phyloP scores from a whole-genome alignment of 2,113 vertebrate genomes.

The Urocitellus parryii region DNA sequence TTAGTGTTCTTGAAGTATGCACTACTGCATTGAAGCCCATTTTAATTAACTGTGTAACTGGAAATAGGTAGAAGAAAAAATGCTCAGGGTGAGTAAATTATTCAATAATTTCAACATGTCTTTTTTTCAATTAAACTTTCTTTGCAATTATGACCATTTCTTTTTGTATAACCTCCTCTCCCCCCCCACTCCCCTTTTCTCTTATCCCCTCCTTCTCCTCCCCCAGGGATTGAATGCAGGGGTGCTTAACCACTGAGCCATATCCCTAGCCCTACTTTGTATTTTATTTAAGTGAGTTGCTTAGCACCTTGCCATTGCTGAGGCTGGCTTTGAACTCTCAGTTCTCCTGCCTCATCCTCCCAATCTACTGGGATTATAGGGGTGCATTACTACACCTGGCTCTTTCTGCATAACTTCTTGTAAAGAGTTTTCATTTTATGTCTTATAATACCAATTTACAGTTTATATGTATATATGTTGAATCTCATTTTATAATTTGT shows the following conservation, averaged over 20 bases:
- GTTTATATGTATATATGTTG: neutral
- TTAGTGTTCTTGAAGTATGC: neutral
- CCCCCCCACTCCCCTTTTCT: too few relatives aligned
- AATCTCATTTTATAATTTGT: neutral
- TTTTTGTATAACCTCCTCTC: neutral
- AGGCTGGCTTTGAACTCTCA: too few relatives aligned
- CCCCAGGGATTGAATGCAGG: too few relatives aligned
- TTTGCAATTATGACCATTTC: neutral
- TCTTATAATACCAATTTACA: neutral
- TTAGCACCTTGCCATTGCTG: too few relatives aligned
- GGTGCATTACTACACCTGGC: too few relatives aligned
- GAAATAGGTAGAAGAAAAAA: neutral
- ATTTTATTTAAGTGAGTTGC: too few relatives aligned
- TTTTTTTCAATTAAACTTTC: conserved; percentile 20
- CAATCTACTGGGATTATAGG: too few relatives aligned
- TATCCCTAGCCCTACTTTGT: too few relatives aligned
- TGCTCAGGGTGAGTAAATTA: neutral
- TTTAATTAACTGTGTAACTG: neutral
- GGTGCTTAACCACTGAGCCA: too few relatives aligned
- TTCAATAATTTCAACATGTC: neutral
- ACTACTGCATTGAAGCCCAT: neutral
- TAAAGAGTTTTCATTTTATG: neutral
- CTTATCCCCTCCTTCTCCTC: too few relatives aligned
- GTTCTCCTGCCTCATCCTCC: too few relatives aligned
- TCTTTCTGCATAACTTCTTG: neutral